Evolutionary conservation across 2,113 vertebrate genomes (phyloP).

Genomic region (Paramisgurnus dabryanus): DNA sequence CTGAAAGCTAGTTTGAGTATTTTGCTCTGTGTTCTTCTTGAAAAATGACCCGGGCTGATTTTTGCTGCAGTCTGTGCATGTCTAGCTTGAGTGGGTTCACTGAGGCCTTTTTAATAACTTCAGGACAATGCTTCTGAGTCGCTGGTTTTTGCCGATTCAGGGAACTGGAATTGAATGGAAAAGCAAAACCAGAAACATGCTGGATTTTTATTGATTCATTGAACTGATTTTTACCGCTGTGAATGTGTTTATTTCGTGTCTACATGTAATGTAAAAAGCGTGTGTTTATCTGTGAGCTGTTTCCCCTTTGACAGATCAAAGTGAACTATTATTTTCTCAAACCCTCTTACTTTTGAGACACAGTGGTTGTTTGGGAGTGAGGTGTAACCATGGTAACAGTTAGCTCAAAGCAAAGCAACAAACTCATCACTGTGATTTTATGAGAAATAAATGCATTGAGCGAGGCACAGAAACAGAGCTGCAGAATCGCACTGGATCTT

Average conservation of each 20-base stretch:
- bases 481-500: not conserved
- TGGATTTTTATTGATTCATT: not conserved
- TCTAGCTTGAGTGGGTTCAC: not conserved
- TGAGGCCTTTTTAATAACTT: slow-evolving; percentile 7
- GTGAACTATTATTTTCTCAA: slow-evolving; percentile 37
- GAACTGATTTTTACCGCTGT: not conserved
- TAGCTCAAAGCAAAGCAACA: slow-evolving; percentile 35
- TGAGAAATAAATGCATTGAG: slow-evolving; percentile 41
- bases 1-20: slow-evolving; percentile 12
- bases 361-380: slow-evolving; percentile 26
- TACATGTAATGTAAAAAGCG: not conserved
- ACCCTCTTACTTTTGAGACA: slow-evolving; percentile 27
- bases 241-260: not conserved
- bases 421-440: slow-evolving; percentile 45
- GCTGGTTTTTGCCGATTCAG: not conserved
- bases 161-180: not conserved
- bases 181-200: not conserved
- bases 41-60: slow-evolving; percentile 1
- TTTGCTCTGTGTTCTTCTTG: not conserved
- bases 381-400: slow-evolving; percentile 50
- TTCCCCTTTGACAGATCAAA: slow-evolving; percentile 25
- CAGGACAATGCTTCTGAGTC: not conserved
- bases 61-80: not conserved
- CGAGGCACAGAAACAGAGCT: not conserved
- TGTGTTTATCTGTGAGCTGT: slow-evolving; percentile 13